These are phyloP conservation scores for Platycnemis pennipes DNA, from an alignment of 2,888 invertebrate species.

Conservation along the genomic window DNA sequence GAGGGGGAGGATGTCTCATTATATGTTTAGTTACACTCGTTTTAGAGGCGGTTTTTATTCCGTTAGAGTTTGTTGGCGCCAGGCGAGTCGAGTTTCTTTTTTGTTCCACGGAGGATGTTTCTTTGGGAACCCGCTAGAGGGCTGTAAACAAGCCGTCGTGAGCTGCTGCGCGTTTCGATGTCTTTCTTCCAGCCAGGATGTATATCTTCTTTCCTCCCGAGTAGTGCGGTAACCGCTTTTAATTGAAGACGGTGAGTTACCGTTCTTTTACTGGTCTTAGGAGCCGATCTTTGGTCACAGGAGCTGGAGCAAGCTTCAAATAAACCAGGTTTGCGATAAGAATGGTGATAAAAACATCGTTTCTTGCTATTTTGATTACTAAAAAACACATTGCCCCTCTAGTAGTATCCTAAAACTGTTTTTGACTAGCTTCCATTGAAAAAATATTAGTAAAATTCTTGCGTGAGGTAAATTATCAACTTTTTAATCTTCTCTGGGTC, in stretches of 20 bases:
- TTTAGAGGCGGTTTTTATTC: conserved; percentile 25
- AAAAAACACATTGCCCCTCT: too few relatives aligned
- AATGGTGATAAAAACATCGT: background rate
- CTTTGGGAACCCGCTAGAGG: conserved; percentile 12
- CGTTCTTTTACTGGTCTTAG: background rate
- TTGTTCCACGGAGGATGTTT: background rate
- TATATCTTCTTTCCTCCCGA: conserved; percentile 28
- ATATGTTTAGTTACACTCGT: conserved; percentile 57
- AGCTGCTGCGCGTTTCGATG: conserved; percentile 50
- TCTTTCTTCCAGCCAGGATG: conserved; percentile 39
- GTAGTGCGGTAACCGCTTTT: conserved; percentile 17
- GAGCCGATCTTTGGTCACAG: background rate
- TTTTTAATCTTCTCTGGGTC: too few relatives aligned
- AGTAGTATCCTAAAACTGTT: too few relatives aligned
- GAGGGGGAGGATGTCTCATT: conserved; percentile 18
- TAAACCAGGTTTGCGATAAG: background rate
- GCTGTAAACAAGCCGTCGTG: conserved; percentile 53
- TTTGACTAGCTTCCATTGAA: too few relatives aligned
- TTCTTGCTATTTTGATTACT: too few relatives aligned
- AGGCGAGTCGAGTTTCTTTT: background rate
- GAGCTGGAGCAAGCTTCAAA: background rate
- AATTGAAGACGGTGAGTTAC: background rate
- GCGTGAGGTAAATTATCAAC: too few relatives aligned
- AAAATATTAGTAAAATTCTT: too few relatives aligned
- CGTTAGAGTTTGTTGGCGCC: conserved; percentile 56